These are phyloP conservation scores for Hemicordylus capensis DNA, from an alignment of 2,113 vertebrate species.

Conservation along the genomic window DNA sequence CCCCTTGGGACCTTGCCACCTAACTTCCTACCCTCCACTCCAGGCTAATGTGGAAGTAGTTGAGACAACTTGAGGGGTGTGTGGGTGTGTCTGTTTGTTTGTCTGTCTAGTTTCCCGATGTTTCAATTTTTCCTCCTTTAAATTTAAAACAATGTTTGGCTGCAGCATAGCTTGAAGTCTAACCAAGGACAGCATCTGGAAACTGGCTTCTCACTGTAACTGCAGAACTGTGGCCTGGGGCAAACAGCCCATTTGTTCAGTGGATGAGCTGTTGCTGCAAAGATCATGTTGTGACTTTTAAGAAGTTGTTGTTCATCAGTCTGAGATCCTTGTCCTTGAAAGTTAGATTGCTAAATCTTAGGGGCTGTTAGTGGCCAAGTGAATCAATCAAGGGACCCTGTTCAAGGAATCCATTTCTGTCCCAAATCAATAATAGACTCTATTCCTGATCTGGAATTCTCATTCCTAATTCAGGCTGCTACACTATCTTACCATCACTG, in stretches of 20 bases:
- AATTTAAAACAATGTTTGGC: background rate
- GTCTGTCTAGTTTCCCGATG: too few species aligned
- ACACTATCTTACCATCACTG: background rate
- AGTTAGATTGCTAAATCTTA: background rate
- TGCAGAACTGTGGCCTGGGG: background rate
- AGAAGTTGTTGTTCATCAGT: background rate
- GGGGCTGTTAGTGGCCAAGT: background rate
- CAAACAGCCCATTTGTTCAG: background rate
- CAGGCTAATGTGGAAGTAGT: background rate
- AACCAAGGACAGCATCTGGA: background rate
- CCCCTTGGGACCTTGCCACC: background rate
- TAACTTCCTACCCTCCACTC: background rate
- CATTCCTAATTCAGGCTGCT: background rate
- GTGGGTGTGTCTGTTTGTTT: too few species aligned
- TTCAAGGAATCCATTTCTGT: too few species aligned
- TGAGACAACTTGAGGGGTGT: too few species aligned
- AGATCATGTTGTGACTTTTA: background rate
- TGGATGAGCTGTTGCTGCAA: background rate
- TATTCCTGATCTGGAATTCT: background rate
- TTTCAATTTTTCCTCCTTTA: background rate
- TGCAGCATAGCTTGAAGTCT: background rate
- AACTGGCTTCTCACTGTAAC: background rate
- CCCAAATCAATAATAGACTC: background rate
- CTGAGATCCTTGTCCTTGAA: background rate
- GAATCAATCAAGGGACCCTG: background rate